phyloP scores from a whole-genome alignment of 2,113 vertebrate species.

The Kryptolebias marmoratus region DNA sequence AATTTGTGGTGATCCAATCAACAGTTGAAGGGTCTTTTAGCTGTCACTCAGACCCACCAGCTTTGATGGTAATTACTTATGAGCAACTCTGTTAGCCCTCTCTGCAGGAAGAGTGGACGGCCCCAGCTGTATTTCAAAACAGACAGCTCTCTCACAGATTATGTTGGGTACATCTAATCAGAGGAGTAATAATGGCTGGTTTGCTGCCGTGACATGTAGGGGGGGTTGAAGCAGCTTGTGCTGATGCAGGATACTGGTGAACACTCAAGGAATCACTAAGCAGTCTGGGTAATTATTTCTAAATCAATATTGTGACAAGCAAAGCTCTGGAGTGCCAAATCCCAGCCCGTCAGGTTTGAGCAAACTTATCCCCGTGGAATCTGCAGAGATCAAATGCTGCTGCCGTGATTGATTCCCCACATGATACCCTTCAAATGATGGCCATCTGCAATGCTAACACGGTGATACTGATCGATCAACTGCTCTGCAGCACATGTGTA shows the following conservation, averaged over 20 bases:
- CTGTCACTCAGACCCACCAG: constrained; percentile 59
- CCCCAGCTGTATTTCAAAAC: constrained; percentile 62
- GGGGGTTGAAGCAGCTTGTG: constrained; percentile 20
- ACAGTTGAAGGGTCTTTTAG: constrained; percentile 31
- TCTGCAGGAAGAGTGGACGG: constrained; percentile 35
- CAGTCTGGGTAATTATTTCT: constrained; percentile 79
- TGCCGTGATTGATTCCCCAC: constrained; percentile 68
- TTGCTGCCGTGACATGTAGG: constrained; percentile 27
- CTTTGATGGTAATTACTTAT: constrained; percentile 61
- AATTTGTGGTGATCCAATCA: constrained; percentile 41
- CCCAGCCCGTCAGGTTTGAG: constrained; percentile 60
- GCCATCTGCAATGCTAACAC: constrained; percentile 71
- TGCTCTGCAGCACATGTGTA: constrained; percentile 14
- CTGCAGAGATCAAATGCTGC: constrained; percentile 49
- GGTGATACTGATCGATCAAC: constrained; percentile 60
- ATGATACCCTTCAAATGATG: constrained; percentile 67
- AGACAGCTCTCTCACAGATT: constrained; percentile 51
- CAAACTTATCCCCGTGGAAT: constrained; percentile 61
- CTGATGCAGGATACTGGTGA: constrained; percentile 39
- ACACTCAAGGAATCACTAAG: constrained; percentile 69
- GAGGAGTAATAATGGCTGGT: constrained; percentile 33
- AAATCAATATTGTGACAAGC: constrained; percentile 80
- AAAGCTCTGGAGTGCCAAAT: constrained; percentile 72
- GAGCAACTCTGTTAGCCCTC: constrained; percentile 53
- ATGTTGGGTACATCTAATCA: constrained; percentile 66